A percentile compares a stretch with the other conserved stretches of the same genome.
Evolutionary conservation across 2,888 invertebrate genomes (phyloP).

Genomic region (Siphonodentalium dalli): DNA sequence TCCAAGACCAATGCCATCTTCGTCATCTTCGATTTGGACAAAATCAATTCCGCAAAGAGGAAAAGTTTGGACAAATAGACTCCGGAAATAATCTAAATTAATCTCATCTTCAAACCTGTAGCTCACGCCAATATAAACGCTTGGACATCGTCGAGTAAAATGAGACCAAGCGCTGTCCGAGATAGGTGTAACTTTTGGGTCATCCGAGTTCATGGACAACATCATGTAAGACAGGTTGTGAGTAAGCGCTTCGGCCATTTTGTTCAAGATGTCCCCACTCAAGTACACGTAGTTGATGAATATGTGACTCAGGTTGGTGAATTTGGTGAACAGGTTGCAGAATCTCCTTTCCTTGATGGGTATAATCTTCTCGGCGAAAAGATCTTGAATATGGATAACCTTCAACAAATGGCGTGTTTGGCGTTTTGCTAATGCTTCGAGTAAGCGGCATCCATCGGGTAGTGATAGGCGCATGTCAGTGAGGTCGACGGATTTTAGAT

Average conservation of each 20-base stretch:
- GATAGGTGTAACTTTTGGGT: too few species aligned
- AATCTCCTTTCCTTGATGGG: conserved; percentile 37
- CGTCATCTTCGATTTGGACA: too few species aligned
- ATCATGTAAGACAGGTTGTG: too few species aligned
- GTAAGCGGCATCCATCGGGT: conserved; percentile 36
- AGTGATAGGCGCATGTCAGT: conserved; percentile 35
- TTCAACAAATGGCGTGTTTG: conserved; percentile 37
- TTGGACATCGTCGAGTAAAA: too few species aligned
- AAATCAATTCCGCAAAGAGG: too few species aligned
- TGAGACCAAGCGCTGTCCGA: too few species aligned
- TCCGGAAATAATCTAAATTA: too few species aligned
- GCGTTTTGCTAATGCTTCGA: conserved; percentile 42
- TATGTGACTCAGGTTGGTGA: conserved; percentile 41
- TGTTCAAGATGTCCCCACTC: conserved; percentile 41
- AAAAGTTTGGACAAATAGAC: too few species aligned
- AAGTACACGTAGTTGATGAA: conserved; percentile 50
- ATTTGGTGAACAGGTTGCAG: conserved; percentile 32
- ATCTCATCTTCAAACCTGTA: too few species aligned
- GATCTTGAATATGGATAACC: conserved; percentile 46
- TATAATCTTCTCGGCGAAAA: conserved; percentile 43
- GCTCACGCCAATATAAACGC: too few species aligned
- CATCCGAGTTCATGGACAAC: too few species aligned
- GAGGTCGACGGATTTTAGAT: conserved; percentile 40
- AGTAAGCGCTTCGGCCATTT: conserved; percentile 36
- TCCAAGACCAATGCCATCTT: too few species aligned